Base-by-base conservation (phyloP, 2,888 invertebrate genomes). In the Drosophila prostipennis region DNA sequence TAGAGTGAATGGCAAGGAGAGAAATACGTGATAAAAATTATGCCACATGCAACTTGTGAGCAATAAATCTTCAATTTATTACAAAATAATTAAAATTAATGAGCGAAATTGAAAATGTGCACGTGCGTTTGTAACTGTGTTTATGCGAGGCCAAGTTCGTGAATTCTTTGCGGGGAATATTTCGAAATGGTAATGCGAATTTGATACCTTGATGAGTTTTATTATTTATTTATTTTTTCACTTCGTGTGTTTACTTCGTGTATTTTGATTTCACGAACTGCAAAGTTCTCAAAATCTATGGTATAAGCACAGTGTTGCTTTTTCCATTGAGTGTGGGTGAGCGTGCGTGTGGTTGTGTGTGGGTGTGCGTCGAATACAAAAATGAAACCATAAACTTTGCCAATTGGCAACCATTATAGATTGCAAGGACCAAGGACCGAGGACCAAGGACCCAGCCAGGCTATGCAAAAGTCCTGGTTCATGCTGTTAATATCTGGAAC, bases 1-100 rank as follows among this genome's bases (percentile, higher is more conserved):
- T 34, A 34, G 3, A 34, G 34, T 51, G 19, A 23, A 7, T 11
- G 29, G 42, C 32, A 6, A 11, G 26, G 54, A 10, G 16, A 36
- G 36, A 32, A 48, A 61, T 82, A 80, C 83, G 86, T 83, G 88
- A 83, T 80, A 77, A 80, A 82, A 86, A 86, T 86, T 65, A 79
- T 82, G 80, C 71, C 63, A 58, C 76, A 80, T 87, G 69, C 71
- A 87, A 72, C 45, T 80, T 86, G 84, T 75, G 70, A 84, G 82
- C 89, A 77, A 89, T 84, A 89, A 84, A 84, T 84, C 89, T 84
- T 84, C 77, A 77, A 89, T 84, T 84, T 89, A 84, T 84, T 84
- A 74, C 87, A 87, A 87, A 84, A 84, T 89, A 84, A 84, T 84
- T 84, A 89, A 84, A 84, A 84, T 84, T 89, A 84, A 84, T 87